These are phyloP conservation scores for Ormyrus thymus DNA, from an alignment of 2,888 invertebrate genomes.

Conservation along the genomic window DNA sequence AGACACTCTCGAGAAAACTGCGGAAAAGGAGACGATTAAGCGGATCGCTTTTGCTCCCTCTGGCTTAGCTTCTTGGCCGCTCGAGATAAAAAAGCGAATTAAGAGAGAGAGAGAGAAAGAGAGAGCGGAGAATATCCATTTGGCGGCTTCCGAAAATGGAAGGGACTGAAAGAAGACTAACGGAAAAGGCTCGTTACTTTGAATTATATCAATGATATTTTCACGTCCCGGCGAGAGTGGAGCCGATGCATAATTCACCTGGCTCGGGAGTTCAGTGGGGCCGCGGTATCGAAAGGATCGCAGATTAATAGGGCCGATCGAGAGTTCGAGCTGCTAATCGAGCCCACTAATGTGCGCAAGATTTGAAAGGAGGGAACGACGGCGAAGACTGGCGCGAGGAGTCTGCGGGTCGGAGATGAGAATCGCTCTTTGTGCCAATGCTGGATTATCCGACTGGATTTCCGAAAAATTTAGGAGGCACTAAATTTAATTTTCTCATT, in stretches of 20 bases:
- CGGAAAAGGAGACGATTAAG: slow-evolving; percentile 54
- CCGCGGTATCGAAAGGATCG: slow-evolving; percentile 67
- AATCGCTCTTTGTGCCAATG: too few relatives aligned
- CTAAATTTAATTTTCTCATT: too few relatives aligned
- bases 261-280: neutral
- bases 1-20: slow-evolving; percentile 32
- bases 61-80: slow-evolving; percentile 43
- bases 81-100: slow-evolving; percentile 54
- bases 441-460: too few relatives aligned
- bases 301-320: slow-evolving; percentile 70
- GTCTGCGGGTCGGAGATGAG: too few relatives aligned
- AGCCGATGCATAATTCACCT: slow-evolving; percentile 70
- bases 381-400: too few relatives aligned
- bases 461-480: too few relatives aligned
- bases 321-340: slow-evolving; percentile 64
- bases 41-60: slow-evolving; percentile 42
- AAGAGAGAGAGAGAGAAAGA: slow-evolving; percentile 40
- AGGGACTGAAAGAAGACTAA: neutral
- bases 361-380: neutral
- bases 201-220: slow-evolving; percentile 73
- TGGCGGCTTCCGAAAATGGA: slow-evolving; percentile 42
- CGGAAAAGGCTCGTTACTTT: slow-evolving; percentile 68
- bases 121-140: slow-evolving; percentile 36
- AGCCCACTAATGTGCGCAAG: slow-evolving; percentile 50
- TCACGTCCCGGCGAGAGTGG: slow-evolving; percentile 64